A percentile compares a stretch with the other conserved stretches of the same genome.
Conservation (phyloP, 2,888 invertebrate genomes). For the Lymantria dispar region DNA sequence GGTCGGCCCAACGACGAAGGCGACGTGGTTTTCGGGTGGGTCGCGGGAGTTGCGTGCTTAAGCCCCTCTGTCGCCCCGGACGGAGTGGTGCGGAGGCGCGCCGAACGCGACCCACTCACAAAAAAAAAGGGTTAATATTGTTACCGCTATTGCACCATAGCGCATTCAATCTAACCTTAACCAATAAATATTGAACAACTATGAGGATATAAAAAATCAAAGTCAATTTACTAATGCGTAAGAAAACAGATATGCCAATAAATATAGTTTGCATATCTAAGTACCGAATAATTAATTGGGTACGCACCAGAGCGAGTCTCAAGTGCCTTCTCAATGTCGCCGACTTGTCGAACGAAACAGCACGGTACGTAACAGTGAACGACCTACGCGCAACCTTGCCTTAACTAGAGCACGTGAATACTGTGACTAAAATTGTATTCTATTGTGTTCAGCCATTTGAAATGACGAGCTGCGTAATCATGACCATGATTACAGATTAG, state of each 20-base stretch:
- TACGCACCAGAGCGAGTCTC: conserved; percentile 37
- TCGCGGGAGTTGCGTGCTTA: too few relatives aligned
- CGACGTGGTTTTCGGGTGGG: too few relatives aligned
- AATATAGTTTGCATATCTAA: conserved; percentile 10
- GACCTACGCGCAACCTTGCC: conserved; percentile 52
- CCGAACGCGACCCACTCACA: too few relatives aligned
- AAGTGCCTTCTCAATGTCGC: conserved; percentile 49
- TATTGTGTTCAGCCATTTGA: conserved; percentile 20
- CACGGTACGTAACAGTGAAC: conserved; percentile 9
- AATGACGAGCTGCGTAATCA: conserved; percentile 8
- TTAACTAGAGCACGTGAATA: conserved; percentile 50
- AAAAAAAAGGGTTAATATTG: too few relatives aligned
- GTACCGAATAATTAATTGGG: conserved; percentile 32
- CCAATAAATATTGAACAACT: background rate
- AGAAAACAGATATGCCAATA: conserved; percentile 21
- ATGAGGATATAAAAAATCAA: conserved; percentile 11
- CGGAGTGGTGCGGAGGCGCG: too few relatives aligned
- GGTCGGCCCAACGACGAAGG: too few relatives aligned
- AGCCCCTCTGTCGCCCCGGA: too few relatives aligned
- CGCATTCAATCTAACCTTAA: background rate
- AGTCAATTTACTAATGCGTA: conserved; percentile 13
- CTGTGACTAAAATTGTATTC: conserved; percentile 18
- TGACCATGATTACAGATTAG: background rate
- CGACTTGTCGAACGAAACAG: conserved; percentile 4
- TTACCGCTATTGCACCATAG: background rate